These are phyloP conservation scores for Crioceris asparagi DNA, from an alignment of 2,888 invertebrate species.

Conservation along the genomic window DNA sequence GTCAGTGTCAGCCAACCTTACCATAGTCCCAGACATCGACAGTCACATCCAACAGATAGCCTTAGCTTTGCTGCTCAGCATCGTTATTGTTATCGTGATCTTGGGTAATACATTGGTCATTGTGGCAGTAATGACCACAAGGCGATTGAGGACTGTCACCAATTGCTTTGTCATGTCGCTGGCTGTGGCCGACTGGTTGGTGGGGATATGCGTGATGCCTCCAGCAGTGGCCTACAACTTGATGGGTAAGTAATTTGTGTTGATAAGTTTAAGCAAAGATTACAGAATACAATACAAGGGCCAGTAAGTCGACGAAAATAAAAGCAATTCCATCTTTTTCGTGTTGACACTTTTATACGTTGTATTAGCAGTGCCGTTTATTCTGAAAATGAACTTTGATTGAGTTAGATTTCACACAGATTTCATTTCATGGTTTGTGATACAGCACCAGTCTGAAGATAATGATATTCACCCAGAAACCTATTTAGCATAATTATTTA, in stretches of 20 bases:
- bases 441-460: too few relatives aligned
- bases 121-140: slow-evolving; percentile 75
- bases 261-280: neutral
- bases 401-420: too few relatives aligned
- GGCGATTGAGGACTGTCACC: slow-evolving; percentile 81
- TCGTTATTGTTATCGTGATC: slow-evolving; percentile 61
- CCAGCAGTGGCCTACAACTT: slow-evolving; percentile 85
- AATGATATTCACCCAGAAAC: too few relatives aligned
- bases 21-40: slow-evolving; percentile 5
- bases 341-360: neutral
- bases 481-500: too few relatives aligned
- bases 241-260: slow-evolving; percentile 51
- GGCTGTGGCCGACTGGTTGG: slow-evolving; percentile 85
- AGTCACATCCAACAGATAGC: slow-evolving; percentile 40
- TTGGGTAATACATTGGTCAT: slow-evolving; percentile 87
- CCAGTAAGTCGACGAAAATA: neutral
- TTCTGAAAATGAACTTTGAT: too few relatives aligned
- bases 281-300: neutral
- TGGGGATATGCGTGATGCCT: slow-evolving; percentile 91
- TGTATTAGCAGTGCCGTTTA: neutral
- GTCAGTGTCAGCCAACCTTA: slow-evolving; percentile 3
- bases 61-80: slow-evolving; percentile 51
- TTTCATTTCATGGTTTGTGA: too few relatives aligned
- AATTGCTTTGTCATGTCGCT: slow-evolving; percentile 93
- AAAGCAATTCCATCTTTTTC: too few relatives aligned